These are phyloP conservation scores for Apoda limacodes DNA, from an alignment of 2,888 invertebrate species.

Conservation along the genomic window DNA sequence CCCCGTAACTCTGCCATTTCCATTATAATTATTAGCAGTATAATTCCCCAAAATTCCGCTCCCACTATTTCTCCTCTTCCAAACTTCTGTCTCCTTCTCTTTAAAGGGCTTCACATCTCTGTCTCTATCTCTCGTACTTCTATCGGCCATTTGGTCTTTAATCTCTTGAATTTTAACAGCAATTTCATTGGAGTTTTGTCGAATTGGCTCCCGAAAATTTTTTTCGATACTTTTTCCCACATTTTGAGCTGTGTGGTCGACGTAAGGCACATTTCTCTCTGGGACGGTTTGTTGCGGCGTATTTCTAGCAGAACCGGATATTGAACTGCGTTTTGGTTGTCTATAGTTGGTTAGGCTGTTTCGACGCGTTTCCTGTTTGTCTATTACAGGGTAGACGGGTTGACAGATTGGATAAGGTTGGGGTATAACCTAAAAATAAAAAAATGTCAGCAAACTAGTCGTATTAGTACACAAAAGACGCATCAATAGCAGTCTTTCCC, in stretches of 20 bases:
- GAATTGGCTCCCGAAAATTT: too few relatives aligned
- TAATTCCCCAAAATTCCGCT: conserved; percentile 45
- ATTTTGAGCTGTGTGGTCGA: conserved; percentile 14
- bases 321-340: conserved; percentile 24
- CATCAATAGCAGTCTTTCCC: too few relatives aligned
- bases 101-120: conserved; percentile 12
- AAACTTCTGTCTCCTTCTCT: conserved; percentile 23
- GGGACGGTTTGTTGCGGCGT: conserved; percentile 27
- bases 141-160: conserved; percentile 40
- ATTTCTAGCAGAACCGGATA: conserved; percentile 25
- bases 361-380: conserved; percentile 23
- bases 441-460: too few relatives aligned
- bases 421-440: conserved; percentile 46
- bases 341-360: conserved; percentile 15
- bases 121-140: conserved; percentile 21
- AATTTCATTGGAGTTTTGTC: conserved; percentile 31
- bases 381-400: conserved; percentile 32
- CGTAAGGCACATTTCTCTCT: conserved; percentile 25
- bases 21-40: conserved; percentile 29
- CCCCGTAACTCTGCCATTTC: conserved; percentile 29
- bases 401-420: conserved; percentile 42
- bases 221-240: too few relatives aligned
- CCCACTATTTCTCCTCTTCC: conserved; percentile 35
- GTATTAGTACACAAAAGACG: too few relatives aligned
- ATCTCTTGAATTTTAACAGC: conserved; percentile 48